Evolutionary conservation across 2,113 vertebrate genomes (phyloP), one percentile per base, ranked within the genome.

Genomic region (Oncorhynchus kisutch): DNA sequence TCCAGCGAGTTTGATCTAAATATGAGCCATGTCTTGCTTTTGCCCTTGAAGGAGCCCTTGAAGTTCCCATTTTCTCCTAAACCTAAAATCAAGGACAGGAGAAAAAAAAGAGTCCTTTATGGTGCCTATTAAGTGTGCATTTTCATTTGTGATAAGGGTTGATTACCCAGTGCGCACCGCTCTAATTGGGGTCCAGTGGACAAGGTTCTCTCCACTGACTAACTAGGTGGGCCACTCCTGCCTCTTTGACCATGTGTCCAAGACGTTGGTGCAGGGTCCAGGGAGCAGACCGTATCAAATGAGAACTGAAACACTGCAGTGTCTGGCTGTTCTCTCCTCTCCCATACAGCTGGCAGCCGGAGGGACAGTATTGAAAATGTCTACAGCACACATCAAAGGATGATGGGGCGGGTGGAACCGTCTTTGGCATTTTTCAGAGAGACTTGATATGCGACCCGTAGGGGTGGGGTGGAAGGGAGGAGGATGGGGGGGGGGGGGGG

Each of bases 301-400:
- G 62, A 71, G 70, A 72, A 75, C 72, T 69, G 79, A 78, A 75
- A 80, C 76, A 72, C 81, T 88, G 90, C 86, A 82, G 82, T 78
- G 69, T 80, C 65, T 82, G 70, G 54, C 60, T 76, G 54, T 75
- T 80, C 67, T 76, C 74, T 29, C 14, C 11, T 39, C 34, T 14
- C 24, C 67, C 72, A 70, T 67, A 62, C 2, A 34, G 64, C 74
- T 82, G 20, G 45, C 69, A 86, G 71, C 69, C 78, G 76, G 78
- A 86, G 20, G 74, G 79, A 86, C 20, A 72, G 86, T 89, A 87
- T 80, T 85, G 80, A 89, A 92, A 90, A 90, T 84, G 85, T 86
- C 84, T 86, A 85, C 67, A 57, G 78, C 65, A n/a, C 84, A 83
- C 82, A 88, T 90, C 81, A 89, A 89, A 91, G 81, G 84, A 75